Conservation (phyloP, 1,140 invertebrate genomes). For the Drosophila cardini region DNA sequence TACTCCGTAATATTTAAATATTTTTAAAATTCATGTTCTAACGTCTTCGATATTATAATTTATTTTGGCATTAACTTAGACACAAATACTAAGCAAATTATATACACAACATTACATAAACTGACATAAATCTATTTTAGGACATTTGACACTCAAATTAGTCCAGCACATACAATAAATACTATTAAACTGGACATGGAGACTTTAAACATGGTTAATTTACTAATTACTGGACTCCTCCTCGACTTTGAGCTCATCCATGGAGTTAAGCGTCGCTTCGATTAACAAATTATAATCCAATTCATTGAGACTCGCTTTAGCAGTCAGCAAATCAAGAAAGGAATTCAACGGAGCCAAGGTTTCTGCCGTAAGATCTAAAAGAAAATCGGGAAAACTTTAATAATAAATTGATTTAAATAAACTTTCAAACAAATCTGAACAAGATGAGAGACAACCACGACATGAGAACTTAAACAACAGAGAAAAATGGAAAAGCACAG, state of each 20-base stretch:
- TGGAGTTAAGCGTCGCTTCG: constrained; percentile 89
- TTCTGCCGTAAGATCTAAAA: constrained; percentile 89
- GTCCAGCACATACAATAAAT: constrained; percentile 23
- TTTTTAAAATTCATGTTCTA: neutral
- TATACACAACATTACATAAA: neutral
- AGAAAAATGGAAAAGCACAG: constrained; percentile 33
- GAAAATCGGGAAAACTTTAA: constrained; percentile 3
- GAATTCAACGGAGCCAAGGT: constrained; percentile 92
- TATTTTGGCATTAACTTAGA: constrained; percentile 2
- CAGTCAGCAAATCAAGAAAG: constrained; percentile 92
- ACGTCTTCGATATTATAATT: constrained; percentile 3
- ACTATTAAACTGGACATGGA: neutral
- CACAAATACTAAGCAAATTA: constrained; percentile 1
- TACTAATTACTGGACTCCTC: constrained; percentile 27
- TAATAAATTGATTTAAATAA: neutral
- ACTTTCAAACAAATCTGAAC: neutral
- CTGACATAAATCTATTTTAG: constrained; percentile 10
- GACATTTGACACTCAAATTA: constrained; percentile 56
- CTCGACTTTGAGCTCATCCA: constrained; percentile 69
- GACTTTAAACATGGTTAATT: neutral
- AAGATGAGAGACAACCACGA: constrained; percentile 20
- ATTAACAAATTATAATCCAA: constrained; percentile 92
- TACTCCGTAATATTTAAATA: neutral
- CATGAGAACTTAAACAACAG: constrained; percentile 27
- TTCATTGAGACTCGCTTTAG: constrained; percentile 93